phyloP scores from a whole-genome alignment of 2,888 invertebrate genomes.

The Phalera bucephala region DNA sequence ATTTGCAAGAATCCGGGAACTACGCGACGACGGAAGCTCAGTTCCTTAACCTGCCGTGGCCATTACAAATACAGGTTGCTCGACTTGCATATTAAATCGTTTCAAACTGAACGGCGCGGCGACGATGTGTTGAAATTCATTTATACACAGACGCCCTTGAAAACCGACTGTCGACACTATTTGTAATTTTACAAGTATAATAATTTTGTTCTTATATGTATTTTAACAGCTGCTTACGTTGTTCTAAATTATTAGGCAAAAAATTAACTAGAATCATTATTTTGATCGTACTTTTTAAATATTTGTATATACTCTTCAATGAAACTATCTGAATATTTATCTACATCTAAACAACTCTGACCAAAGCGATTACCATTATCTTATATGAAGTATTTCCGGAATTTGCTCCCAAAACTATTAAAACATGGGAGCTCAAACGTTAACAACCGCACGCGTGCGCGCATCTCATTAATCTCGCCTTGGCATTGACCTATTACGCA shows the following conservation, averaged over 20 bases:
- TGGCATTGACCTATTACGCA: constrained; percentile 47
- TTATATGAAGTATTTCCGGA: not conserved
- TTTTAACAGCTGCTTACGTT: too few species aligned
- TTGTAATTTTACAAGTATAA: too few species aligned
- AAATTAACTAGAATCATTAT: too few species aligned
- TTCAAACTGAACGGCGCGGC: not conserved
- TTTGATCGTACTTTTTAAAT: too few species aligned
- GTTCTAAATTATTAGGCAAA: too few species aligned
- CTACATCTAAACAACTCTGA: not conserved
- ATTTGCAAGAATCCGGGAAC: constrained; percentile 53
- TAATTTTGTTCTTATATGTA: too few species aligned
- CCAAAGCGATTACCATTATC: too few species aligned
- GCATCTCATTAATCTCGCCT: constrained; percentile 34
- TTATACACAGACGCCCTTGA: constrained; percentile 21
- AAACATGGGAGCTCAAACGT: too few species aligned
- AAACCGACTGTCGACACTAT: not conserved
- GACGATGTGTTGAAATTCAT: constrained; percentile 10
- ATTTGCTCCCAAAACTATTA: not conserved
- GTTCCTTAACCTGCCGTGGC: constrained; percentile 38
- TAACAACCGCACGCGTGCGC: constrained; percentile 19
- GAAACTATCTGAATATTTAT: not conserved
- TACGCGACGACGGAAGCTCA: constrained; percentile 41
- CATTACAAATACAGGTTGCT: constrained; percentile 21
- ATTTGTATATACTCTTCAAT: too few species aligned
- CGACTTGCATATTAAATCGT: constrained; percentile 11